phyloP scores from a whole-genome alignment of 30 jellyfish, hydroid and myxozoan genomes.

The Turritopsis rubra region DNA sequence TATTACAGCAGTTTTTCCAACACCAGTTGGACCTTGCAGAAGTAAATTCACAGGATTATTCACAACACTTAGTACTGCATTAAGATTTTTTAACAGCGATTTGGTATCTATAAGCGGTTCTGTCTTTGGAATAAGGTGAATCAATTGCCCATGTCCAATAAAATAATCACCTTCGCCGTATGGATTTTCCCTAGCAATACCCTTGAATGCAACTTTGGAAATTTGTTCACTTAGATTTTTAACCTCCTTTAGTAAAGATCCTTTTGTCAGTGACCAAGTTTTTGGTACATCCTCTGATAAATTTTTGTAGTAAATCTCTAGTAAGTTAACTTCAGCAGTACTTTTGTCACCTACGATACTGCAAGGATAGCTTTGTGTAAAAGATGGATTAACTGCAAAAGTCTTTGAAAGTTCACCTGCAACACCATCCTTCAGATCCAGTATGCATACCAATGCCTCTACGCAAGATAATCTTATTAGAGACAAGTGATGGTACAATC shows the following conservation, averaged over 20 bases:
- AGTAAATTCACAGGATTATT: slow-evolving; percentile 16
- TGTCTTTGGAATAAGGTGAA: background rate
- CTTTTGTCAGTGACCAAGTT: background rate
- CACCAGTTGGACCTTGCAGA: slow-evolving; percentile 19
- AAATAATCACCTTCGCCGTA: background rate
- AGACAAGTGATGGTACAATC: background rate
- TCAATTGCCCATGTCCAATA: background rate
- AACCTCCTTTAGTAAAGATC: background rate
- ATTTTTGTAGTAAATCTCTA: background rate
- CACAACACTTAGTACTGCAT: background rate
- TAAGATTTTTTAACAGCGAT: background rate
- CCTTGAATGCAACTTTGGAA: background rate
- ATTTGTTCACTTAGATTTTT: background rate
- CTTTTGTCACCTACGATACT: background rate
- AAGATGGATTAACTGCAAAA: background rate
- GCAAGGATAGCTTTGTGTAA: background rate
- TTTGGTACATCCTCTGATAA: background rate
- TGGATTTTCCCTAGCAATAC: background rate
- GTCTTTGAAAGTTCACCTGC: background rate
- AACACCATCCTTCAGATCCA: background rate
- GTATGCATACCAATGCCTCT: background rate
- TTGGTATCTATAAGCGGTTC: slow-evolving; percentile 16
- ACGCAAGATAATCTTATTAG: background rate
- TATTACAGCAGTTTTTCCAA: slow-evolving; percentile 22
- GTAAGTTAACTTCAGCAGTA: background rate